A percentile compares a stretch with the other conserved stretches of the same genome.
phyloP scores from a whole-genome alignment of 2,888 invertebrate genomes.

The Agrilus cyanescens region DNA sequence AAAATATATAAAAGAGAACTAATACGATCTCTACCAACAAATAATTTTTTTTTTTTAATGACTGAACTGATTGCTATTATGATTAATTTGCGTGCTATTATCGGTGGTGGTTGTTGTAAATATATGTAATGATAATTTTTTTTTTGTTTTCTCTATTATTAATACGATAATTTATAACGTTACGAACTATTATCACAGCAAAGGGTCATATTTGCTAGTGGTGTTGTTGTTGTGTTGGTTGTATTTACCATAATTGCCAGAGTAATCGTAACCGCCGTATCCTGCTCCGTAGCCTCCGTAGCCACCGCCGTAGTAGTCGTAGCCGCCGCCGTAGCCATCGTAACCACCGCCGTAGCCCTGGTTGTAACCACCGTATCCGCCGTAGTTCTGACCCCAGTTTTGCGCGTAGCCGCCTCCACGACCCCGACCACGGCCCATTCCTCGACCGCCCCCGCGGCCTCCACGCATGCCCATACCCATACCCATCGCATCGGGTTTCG shows the following conservation, averaged over 20 bases:
- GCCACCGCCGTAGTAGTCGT: conserved; percentile 62
- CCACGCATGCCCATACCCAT: conserved; percentile 45
- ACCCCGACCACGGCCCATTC: conserved; percentile 58
- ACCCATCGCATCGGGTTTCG: conserved; percentile 66
- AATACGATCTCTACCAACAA: no score
- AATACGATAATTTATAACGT: no score
- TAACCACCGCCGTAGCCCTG: conserved; percentile 53
- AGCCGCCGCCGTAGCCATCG: conserved; percentile 62
- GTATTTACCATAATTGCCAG: conserved; percentile 71
- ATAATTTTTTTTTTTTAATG: no score
- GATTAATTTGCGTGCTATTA: no score
- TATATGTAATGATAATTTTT: no score
- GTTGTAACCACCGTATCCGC: conserved; percentile 41
- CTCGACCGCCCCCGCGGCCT: conserved; percentile 51
- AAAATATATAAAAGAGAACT: no score
- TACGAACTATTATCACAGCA: no score
- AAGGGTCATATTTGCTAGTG: no score
- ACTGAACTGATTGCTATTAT: no score
- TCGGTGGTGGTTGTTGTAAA: no score
- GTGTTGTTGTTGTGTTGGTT: conserved; percentile 1
- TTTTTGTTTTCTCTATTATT: no score
- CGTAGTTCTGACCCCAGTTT: conserved; percentile 52
- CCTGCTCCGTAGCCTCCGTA: conserved; percentile 63
- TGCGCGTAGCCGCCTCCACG: conserved; percentile 56
- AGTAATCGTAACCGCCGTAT: conserved; percentile 67